These are phyloP conservation scores for Noctuana brunneofusca DNA, from an alignment of 2,888 invertebrate species.

Conservation along the genomic window DNA sequence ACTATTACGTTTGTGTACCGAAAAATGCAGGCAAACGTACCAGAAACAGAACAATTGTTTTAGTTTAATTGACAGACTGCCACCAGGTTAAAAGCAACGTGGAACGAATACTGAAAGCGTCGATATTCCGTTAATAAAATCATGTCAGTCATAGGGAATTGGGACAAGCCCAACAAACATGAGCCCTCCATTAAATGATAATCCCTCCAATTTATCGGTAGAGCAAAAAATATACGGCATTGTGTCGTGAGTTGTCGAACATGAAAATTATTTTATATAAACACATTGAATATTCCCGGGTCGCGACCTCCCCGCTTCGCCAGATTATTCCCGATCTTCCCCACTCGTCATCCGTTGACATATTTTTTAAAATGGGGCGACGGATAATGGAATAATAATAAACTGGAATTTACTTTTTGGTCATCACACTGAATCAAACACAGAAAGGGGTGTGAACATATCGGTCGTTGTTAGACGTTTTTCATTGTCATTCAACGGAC, in stretches of 20 bases:
- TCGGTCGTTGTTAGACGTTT: conserved; percentile 73
- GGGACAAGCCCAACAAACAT: conserved; percentile 78
- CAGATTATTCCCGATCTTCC: conserved; percentile 67
- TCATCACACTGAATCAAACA: conserved; percentile 76
- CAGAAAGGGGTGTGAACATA: conserved; percentile 81
- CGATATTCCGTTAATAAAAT: conserved; percentile 78
- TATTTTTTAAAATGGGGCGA: conserved; percentile 81
- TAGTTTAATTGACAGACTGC: conserved; percentile 24
- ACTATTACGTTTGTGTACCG: background rate
- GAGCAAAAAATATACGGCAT: conserved; percentile 78
- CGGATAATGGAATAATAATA: conserved; percentile 82
- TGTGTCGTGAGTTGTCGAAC: conserved; percentile 80
- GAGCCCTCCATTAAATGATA: conserved; percentile 83
- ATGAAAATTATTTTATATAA: conserved; percentile 83
- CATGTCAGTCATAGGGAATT: conserved; percentile 78
- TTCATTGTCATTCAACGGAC: conserved; percentile 76
- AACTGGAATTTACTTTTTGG: conserved; percentile 82
- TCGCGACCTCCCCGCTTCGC: conserved; percentile 62
- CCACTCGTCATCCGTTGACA: conserved; percentile 79
- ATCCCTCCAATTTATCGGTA: conserved; percentile 80
- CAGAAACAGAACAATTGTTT: conserved; percentile 19
- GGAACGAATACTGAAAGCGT: conserved; percentile 55
- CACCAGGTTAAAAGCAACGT: conserved; percentile 21
- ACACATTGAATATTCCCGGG: conserved; percentile 79
- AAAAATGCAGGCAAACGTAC: background rate